A percentile compares a stretch with the other conserved stretches of the same genome.
These are phyloP conservation scores for Drosophila kuntzei DNA, from an alignment of 2,888 invertebrate genomes.

Conservation along the genomic window DNA sequence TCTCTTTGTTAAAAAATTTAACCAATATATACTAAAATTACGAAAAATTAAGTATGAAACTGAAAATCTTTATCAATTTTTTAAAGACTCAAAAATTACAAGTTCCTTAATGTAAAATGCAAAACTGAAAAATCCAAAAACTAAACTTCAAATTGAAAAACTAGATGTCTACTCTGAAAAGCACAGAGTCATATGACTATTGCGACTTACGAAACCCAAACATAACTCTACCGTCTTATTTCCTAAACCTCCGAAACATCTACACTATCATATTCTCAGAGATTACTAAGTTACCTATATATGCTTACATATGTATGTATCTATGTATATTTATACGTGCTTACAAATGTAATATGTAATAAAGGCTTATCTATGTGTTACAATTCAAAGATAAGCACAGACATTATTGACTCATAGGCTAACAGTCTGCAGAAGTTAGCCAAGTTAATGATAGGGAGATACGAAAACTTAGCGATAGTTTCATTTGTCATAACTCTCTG, in stretches of 20 bases:
- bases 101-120: not conserved
- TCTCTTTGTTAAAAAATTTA: too few relatives aligned
- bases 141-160: not conserved
- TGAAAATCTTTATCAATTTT: not conserved
- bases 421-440: not conserved
- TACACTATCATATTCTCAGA: too few relatives aligned
- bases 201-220: too few relatives aligned
- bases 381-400: conserved; percentile 3
- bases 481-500: conserved; percentile 14
- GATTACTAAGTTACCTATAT: too few relatives aligned
- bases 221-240: too few relatives aligned
- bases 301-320: too few relatives aligned
- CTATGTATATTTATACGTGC: too few relatives aligned
- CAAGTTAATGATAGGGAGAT: conserved; percentile 1
- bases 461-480: not conserved
- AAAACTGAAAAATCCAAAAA: too few relatives aligned
- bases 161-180: not conserved
- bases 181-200: too few relatives aligned
- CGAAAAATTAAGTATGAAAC: not conserved
- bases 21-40: too few relatives aligned
- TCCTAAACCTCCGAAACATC: too few relatives aligned
- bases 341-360: not conserved
- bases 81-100: not conserved
- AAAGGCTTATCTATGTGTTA: not conserved
- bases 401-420: conserved; percentile 5